Evolutionary conservation across 1,140 invertebrate genomes (phyloP).

Genomic region (Lordiphosa clarofinis): DNA sequence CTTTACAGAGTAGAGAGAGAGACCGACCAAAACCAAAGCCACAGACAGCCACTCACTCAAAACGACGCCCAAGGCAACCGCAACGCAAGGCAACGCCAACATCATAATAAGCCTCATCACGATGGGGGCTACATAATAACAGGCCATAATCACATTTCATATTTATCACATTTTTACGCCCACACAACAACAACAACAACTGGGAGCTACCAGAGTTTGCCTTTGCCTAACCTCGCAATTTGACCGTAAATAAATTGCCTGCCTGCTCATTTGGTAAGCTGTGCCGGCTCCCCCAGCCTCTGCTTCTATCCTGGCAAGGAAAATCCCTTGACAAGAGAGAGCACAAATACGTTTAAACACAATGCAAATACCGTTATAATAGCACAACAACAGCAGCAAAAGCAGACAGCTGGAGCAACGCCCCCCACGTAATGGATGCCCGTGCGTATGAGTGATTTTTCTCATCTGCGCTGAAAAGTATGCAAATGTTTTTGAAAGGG

Average conservation of each 20-base stretch:
- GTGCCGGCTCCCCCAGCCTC: constrained; percentile 21
- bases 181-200: constrained; percentile 48
- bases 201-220: constrained; percentile 41
- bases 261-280: constrained; percentile 68
- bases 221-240: constrained; percentile 74
- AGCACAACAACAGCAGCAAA: constrained; percentile 55
- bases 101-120: constrained; percentile 74
- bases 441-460: constrained; percentile 75
- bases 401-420: constrained; percentile 56
- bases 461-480: constrained; percentile 71
- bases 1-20: constrained; percentile 24
- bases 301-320: constrained; percentile 11
- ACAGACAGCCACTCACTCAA: constrained; percentile 57
- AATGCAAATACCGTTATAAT: constrained; percentile 79
- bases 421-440: constrained; percentile 43
- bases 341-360: constrained; percentile 75
- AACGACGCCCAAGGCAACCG: constrained; percentile 67
- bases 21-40: constrained; percentile 16
- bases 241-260: constrained; percentile 76
- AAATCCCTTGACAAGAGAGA: constrained; percentile 35
- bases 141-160: constrained; percentile 78
- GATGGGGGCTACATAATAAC: constrained; percentile 60
- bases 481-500: constrained; percentile 54
- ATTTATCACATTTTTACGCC: constrained; percentile 79
- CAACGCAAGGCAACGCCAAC: constrained; percentile 45